Percentiles rank a stretch among this genome's conserved stretches.
Evolutionary conservation across 2,113 vertebrate species (phyloP).

Genomic region (Callipepla californica): DNA sequence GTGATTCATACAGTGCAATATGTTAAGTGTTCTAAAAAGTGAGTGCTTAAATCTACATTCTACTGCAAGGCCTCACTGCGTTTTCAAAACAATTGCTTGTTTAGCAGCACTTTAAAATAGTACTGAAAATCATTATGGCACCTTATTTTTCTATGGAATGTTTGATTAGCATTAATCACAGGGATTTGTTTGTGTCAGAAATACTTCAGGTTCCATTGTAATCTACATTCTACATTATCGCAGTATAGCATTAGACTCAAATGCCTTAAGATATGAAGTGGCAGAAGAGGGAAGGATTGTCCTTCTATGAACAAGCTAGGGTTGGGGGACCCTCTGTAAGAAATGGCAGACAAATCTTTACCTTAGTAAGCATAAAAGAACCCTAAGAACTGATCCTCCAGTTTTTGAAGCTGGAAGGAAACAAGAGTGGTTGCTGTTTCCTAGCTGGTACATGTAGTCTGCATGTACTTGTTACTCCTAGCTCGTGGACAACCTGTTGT

Average conservation of each 20-base stretch:
- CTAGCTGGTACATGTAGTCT: too few relatives aligned
- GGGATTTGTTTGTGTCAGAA: constrained; percentile 55
- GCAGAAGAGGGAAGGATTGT: neutral
- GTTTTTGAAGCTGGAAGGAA: too few relatives aligned
- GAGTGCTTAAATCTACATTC: constrained; percentile 64
- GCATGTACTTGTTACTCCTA: neutral
- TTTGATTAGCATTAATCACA: constrained; percentile 73
- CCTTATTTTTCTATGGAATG: constrained; percentile 61
- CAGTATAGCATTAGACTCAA: neutral
- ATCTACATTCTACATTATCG: neutral
- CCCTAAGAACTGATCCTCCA: neutral
- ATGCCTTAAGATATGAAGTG: neutral
- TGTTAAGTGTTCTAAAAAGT: constrained; percentile 72
- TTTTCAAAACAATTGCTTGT: constrained; percentile 73
- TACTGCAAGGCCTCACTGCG: constrained; percentile 54
- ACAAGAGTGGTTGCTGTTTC: too few relatives aligned
- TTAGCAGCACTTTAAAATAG: constrained; percentile 78
- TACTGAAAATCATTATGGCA: constrained; percentile 65
- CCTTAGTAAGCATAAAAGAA: neutral
- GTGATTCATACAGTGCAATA: constrained; percentile 62
- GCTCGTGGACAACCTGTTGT: neutral
- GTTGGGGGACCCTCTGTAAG: neutral
- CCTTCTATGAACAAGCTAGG: neutral
- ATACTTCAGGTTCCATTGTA: constrained; percentile 61
- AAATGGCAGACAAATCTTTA: neutral